phyloP scores from a whole-genome alignment of 92 coral and sea anemone genomes.

The Zoanthus gigantus region DNA sequence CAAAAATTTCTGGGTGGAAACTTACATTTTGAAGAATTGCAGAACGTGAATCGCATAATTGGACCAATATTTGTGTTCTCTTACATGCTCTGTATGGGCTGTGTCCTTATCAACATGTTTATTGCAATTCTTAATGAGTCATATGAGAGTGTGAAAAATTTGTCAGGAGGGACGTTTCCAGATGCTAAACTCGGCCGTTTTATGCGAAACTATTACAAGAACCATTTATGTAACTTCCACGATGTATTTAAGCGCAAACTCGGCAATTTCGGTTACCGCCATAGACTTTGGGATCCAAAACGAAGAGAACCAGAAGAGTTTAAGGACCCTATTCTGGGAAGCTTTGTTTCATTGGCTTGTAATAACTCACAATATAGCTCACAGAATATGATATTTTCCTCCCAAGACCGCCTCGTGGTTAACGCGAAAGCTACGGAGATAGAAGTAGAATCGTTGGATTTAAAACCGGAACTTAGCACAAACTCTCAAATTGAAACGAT shows the following conservation, averaged over 20 bases:
- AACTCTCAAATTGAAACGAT: conserved; percentile 56
- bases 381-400: conserved; percentile 9
- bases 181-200: conserved; percentile 83
- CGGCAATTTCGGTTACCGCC: conserved; percentile 73
- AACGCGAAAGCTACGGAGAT: neutral
- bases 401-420: neutral
- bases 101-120: conserved; percentile 87
- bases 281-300: conserved; percentile 64
- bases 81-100: conserved; percentile 79
- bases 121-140: conserved; percentile 88
- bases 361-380: conserved; percentile 46
- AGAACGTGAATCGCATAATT: conserved; percentile 63
- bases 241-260: conserved; percentile 75
- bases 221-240: conserved; percentile 45
- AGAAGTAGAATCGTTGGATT: neutral
- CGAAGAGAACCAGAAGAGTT: conserved; percentile 41
- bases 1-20: conserved; percentile 87
- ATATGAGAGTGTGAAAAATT: conserved; percentile 72
- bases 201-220: conserved; percentile 70
- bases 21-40: conserved; percentile 63
- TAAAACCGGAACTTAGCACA: neutral
- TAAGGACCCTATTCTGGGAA: conserved; percentile 42
- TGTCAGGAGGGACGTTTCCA: conserved; percentile 85
- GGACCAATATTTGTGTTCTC: conserved; percentile 77
- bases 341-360: conserved; percentile 68